phyloP scores from a whole-genome alignment of 2,113 vertebrate species.

The Sakesphorus luctuosus region DNA sequence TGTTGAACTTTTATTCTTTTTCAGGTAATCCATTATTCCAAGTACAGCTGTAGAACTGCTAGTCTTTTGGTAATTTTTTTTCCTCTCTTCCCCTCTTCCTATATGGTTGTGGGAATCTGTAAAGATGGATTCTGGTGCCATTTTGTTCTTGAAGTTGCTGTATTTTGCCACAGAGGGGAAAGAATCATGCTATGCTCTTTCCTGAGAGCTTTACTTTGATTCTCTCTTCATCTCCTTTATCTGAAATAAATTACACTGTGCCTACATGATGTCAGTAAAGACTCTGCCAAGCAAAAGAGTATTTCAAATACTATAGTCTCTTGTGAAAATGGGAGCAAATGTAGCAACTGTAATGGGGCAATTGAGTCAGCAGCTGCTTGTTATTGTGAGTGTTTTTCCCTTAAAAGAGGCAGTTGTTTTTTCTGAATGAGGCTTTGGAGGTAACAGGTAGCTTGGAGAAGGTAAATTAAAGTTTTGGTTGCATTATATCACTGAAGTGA shows the following conservation, averaged over 20 bases:
- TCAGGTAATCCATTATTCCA: neutral
- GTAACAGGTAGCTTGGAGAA: neutral
- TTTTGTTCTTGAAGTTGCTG: conserved; percentile 15
- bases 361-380: neutral
- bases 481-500: neutral
- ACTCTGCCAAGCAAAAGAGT: neutral
- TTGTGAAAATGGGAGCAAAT: neutral
- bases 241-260: neutral
- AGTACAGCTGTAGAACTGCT: neutral
- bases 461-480: neutral
- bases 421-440: neutral
- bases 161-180: conserved; percentile 12
- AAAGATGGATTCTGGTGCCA: neutral
- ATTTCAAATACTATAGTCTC: neutral
- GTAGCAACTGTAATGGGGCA: neutral
- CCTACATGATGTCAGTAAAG: neutral
- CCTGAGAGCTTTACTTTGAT: neutral
- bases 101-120: neutral
- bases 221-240: neutral
- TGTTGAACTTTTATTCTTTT: neutral
- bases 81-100: fast-evolving
- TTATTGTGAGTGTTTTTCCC: neutral
- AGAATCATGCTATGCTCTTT: neutral
- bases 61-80: neutral
- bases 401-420: neutral